phyloP scores from a whole-genome alignment of 1,140 invertebrate species.

The Stratiolaelaps scimitus region DNA sequence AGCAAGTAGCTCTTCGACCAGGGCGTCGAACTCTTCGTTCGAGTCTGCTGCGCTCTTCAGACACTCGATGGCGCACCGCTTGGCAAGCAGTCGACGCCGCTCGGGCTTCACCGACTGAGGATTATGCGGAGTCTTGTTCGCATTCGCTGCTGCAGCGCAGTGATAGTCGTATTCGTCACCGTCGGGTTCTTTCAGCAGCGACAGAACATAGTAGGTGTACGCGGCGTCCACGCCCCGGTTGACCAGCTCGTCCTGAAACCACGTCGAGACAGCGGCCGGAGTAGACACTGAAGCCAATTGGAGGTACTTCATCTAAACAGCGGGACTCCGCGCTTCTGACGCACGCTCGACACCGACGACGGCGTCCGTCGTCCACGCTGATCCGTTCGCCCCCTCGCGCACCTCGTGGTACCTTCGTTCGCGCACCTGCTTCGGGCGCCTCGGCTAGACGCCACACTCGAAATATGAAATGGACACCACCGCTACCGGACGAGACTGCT shows the following conservation, averaged over 20 bases:
- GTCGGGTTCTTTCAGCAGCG: slow-evolving; percentile 17
- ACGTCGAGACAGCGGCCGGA: slow-evolving; percentile 28
- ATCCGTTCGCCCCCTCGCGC: no score
- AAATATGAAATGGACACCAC: no score
- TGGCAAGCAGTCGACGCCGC: not conserved
- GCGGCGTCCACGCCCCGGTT: slow-evolving; percentile 26
- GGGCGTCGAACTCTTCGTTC: slow-evolving; percentile 9
- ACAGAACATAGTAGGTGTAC: slow-evolving; percentile 15
- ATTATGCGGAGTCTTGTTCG: no score
- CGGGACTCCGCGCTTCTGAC: no score
- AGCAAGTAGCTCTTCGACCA: slow-evolving; percentile 10
- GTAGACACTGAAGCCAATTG: slow-evolving; percentile 26
- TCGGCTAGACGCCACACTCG: no score
- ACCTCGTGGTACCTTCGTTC: no score
- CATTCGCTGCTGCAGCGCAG: slow-evolving; percentile 1
- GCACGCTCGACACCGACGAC: no score
- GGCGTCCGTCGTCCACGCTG: no score
- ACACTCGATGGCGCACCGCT: slow-evolving; percentile 25
- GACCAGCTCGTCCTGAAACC: slow-evolving; percentile 28
- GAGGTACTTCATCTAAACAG: slow-evolving; percentile 16
- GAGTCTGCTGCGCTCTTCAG: slow-evolving; percentile 3
- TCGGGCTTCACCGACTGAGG: not conserved
- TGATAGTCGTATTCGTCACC: not conserved
- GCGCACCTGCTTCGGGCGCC: no score
- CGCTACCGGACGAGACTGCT: no score